Evolutionary conservation across 2,113 vertebrate genomes (phyloP).

Genomic region (Channa argus): DNA sequence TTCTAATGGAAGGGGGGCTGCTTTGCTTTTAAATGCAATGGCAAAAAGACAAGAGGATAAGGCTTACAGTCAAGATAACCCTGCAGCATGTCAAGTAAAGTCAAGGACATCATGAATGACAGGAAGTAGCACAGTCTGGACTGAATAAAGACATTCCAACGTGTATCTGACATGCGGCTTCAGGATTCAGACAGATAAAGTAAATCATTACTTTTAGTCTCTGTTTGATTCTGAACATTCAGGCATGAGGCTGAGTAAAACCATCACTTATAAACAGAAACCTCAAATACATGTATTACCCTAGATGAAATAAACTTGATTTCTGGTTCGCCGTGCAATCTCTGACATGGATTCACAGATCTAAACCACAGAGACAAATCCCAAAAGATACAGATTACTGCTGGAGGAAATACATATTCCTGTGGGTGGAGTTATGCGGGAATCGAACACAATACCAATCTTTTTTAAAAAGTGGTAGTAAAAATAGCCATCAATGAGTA

Average conservation of each 20-base stretch:
- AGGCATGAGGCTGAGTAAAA: background rate
- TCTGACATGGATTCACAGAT: constrained; percentile 38
- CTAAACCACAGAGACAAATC: constrained; percentile 14
- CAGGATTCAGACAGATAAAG: background rate
- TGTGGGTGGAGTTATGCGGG: constrained; percentile 59
- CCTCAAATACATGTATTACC: background rate
- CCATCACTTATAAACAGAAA: background rate
- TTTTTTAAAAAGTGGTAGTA: constrained; percentile 44
- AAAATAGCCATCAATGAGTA: constrained; percentile 79
- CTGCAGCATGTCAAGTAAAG: constrained; percentile 56
- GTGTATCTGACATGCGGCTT: constrained; percentile 49
- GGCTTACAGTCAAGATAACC: constrained; percentile 52
- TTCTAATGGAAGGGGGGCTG: constrained; percentile 13
- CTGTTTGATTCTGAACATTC: background rate
- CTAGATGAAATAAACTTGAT: background rate
- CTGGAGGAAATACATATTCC: constrained; percentile 65
- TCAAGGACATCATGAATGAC: constrained; percentile 78
- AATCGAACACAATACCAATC: constrained; percentile 76
- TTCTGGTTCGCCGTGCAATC: background rate
- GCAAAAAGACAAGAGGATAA: constrained; percentile 20
- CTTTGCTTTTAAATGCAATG: constrained; percentile 24
- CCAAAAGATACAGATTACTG: constrained; percentile 56
- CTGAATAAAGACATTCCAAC: constrained; percentile 64
- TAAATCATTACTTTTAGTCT: background rate
- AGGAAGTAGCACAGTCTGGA: constrained; percentile 68